phyloP scores from a whole-genome alignment of 2,113 vertebrate species.

The Podarcis muralis region DNA sequence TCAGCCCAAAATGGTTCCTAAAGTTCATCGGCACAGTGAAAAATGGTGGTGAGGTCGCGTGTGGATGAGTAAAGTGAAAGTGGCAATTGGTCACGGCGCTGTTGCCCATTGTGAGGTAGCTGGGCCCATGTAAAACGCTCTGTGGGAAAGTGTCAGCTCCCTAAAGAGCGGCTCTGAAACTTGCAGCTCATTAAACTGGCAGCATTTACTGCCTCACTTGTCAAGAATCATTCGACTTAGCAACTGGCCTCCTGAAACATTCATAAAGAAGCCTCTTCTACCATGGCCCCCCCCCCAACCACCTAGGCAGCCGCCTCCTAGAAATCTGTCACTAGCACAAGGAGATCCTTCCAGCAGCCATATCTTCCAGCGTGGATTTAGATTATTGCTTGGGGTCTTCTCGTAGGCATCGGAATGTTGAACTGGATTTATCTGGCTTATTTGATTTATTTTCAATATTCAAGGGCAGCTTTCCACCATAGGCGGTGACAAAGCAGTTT shows the following conservation, averaged over 20 bases:
- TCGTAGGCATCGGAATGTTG: not conserved
- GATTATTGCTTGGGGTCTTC: not conserved
- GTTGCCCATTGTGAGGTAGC: slow-evolving; percentile 84
- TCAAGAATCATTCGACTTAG: slow-evolving; percentile 78
- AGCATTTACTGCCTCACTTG: slow-evolving; percentile 86
- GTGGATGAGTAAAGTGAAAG: slow-evolving; percentile 95
- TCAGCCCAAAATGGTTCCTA: slow-evolving; percentile 79
- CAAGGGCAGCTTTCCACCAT: too few species aligned
- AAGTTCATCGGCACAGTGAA: slow-evolving; percentile 95
- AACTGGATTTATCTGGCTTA: not conserved
- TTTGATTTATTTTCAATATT: too few species aligned
- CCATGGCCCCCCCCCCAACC: slow-evolving; percentile 13
- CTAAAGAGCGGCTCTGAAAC: slow-evolving; percentile 83
- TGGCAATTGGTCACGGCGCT: slow-evolving; percentile 91
- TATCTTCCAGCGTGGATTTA: slow-evolving; percentile 13
- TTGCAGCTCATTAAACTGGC: slow-evolving; percentile 83
- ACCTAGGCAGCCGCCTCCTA: not conserved
- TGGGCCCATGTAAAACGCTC: slow-evolving; percentile 77
- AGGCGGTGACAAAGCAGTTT: too few species aligned
- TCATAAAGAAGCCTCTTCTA: slow-evolving; percentile 58
- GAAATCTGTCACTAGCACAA: slow-evolving; percentile 1
- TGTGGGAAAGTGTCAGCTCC: slow-evolving; percentile 87
- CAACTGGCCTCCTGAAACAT: slow-evolving; percentile 75
- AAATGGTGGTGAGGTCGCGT: slow-evolving; percentile 96
- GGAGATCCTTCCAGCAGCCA: not conserved